Evolutionary conservation across 2,113 vertebrate species (phyloP), one percentile per base, ranked within the genome.

Genomic region (Brachyhypopomus gauderio): DNA sequence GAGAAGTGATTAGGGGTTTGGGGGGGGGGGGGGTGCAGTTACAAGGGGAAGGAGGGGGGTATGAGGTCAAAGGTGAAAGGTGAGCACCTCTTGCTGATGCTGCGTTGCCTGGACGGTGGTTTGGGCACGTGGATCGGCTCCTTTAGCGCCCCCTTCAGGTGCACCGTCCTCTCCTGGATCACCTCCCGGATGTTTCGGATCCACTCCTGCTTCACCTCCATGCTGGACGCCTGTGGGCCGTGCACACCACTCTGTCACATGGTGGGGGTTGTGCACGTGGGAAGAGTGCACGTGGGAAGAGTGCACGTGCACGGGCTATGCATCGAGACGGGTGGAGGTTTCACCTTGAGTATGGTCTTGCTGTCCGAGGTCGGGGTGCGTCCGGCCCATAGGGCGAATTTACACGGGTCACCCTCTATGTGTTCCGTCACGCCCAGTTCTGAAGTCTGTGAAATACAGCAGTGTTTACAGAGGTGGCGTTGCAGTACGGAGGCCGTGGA

Each of bases 171-270:
- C 90, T 99, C 98, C 89, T 99, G 98, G 91, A 99, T 98, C 87
- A 99, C 97, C 92, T 99, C 97, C 0, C 97, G 93, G 64, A 99
- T 97, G 78, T 97, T 98, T 90, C 98, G 96, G 82, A 99, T 97
- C 98, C 98, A 99, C 80, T 99, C 98, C 91, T 99, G 97, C 91
- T 99, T 99, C 82, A 96, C 95, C 90, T 99, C 98, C 87, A 99
- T 89, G 56, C 92, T 98, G n/a, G 97, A 93, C 4, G 97, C 98
- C 98, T 99, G 83, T 0, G 20, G 23, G 56, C 5, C 58, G 48
- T 16, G 17, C 11, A 30, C 19, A 17, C 20, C 5, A 52, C 20
- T 30, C 30, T 30, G 30, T 30, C 30, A 30, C 30, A 30, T 30
- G 30, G 30, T 30, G 30, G 30, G 30, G 30, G 30, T 30, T 30